A percentile compares a stretch with the other conserved stretches of the same genome.
phyloP scores from a whole-genome alignment of 2,113 vertebrate species.

The Egretta garzetta region DNA sequence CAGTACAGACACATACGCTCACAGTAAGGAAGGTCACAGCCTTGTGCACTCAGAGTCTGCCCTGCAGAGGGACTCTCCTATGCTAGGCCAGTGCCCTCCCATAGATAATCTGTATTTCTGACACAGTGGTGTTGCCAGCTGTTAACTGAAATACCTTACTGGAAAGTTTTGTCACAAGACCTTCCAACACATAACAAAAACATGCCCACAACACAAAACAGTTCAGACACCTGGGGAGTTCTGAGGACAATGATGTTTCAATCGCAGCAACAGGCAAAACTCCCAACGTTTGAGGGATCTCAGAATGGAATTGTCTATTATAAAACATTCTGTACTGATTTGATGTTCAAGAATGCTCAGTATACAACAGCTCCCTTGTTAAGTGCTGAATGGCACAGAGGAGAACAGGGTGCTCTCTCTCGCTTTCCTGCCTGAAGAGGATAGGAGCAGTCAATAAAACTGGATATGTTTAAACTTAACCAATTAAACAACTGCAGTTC shows the following conservation, averaged over 20 bases:
- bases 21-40: background rate
- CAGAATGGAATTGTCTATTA: background rate
- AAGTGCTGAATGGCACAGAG: background rate
- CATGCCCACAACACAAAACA: background rate
- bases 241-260: background rate
- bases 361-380: background rate
- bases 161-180: background rate
- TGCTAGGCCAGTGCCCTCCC: background rate
- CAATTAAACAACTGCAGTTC: background rate
- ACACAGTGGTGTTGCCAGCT: background rate
- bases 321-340: background rate
- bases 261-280: background rate
- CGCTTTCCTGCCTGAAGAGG: background rate
- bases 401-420: background rate
- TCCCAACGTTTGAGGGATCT: background rate
- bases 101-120: background rate
- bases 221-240: background rate
- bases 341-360: background rate
- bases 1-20: background rate
- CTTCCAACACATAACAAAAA: background rate
- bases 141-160: background rate
- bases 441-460: background rate
- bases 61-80: background rate
- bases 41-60: background rate
- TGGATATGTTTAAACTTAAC: background rate